Conservation (phyloP, 1,140 invertebrate genomes). For the Vanessa atalanta region DNA sequence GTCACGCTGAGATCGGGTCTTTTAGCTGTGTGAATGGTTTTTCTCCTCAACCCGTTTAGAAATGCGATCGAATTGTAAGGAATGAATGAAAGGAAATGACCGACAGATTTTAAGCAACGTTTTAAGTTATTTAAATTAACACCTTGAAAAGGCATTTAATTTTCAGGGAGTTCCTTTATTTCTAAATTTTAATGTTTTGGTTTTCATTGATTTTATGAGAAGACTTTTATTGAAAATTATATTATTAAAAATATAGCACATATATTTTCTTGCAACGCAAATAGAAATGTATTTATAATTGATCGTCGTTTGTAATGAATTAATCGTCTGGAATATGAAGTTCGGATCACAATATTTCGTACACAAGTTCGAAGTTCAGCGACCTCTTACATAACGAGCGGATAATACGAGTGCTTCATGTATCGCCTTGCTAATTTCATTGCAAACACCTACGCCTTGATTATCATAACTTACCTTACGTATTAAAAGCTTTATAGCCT, state of each 20-base stretch:
- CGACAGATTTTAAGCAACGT: background rate
- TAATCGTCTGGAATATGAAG: background rate
- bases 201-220: no score
- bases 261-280: background rate
- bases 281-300: no score
- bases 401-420: conserved; percentile 17
- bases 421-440: conserved; percentile 41
- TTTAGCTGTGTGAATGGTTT: background rate
- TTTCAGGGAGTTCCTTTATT: background rate
- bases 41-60: conserved; percentile 4
- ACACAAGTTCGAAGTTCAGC: conserved; percentile 45
- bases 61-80: background rate
- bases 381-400: conserved; percentile 38
- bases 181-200: no score
- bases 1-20: conserved; percentile 18
- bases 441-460: conserved; percentile 32
- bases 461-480: conserved; percentile 18
- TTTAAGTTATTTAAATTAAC: background rate
- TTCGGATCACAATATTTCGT: conserved; percentile 24
- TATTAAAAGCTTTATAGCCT: background rate
- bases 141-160: background rate
- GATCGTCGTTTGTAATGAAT: background rate
- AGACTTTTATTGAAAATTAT: background rate
- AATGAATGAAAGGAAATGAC: conserved; percentile 14
- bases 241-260: background rate